Percentiles rank a stretch among this genome's conserved stretches.
Conservation (phyloP, 2,113 vertebrate genomes). For the Lota lota region DNA sequence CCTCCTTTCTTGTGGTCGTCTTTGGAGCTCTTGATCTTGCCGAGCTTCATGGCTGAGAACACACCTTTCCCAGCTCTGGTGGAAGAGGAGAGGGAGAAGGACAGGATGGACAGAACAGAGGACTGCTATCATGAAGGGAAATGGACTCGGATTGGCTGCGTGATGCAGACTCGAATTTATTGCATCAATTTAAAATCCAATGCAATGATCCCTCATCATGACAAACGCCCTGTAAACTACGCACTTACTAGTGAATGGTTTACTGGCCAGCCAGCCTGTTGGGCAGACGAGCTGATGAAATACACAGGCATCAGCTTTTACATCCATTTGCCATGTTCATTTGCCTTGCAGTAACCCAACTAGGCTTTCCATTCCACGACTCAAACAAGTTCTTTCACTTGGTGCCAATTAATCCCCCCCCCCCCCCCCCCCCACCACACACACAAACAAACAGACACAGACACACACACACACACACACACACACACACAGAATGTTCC, state of each 20-base stretch:
- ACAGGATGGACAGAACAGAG: neutral
- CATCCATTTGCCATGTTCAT: slow-evolving; percentile 20
- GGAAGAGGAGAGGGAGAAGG: slow-evolving; percentile 7
- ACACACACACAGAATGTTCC: slow-evolving; percentile 18
- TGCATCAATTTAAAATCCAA: no score
- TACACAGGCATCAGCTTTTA: neutral
- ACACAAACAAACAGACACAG: neutral
- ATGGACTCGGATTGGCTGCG: slow-evolving; percentile 6
- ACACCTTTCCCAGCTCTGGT: slow-evolving; percentile 86
- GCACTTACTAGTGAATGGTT: neutral
- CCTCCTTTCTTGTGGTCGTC: slow-evolving; percentile 82
- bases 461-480: neutral
- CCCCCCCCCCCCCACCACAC: neutral
- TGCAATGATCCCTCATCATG: neutral
- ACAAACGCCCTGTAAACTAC: neutral
- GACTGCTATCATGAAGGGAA: slow-evolving; percentile 11
- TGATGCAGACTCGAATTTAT: no score
- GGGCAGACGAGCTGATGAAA: neutral
- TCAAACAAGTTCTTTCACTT: slow-evolving; percentile 11
- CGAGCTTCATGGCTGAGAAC: slow-evolving; percentile 89
- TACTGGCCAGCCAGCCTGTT: no score
- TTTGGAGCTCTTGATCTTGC: slow-evolving; percentile 79
- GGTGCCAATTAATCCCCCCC: neutral
- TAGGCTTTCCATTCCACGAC: slow-evolving; percentile 26
- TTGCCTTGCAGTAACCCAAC: slow-evolving; percentile 15